phyloP scores from a whole-genome alignment of 2,113 vertebrate species.

The Dipodomys merriami region DNA sequence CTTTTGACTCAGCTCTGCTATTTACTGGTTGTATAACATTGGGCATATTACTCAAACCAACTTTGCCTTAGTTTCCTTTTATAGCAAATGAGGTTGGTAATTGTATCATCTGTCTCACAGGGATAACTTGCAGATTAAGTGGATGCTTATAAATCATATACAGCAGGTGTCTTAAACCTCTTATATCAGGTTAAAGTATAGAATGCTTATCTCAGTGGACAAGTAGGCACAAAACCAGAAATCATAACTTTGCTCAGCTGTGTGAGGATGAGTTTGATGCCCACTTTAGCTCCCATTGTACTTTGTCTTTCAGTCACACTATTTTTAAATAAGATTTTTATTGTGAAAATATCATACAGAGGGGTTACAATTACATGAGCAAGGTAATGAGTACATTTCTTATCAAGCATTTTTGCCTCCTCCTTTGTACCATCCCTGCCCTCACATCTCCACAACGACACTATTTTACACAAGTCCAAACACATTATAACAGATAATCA shows the following conservation, averaged over 20 bases:
- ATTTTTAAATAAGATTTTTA: too few relatives aligned
- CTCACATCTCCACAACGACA: too few relatives aligned
- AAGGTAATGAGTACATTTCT: too few relatives aligned
- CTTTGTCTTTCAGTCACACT: not conserved
- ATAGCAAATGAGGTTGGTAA: not conserved
- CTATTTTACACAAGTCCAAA: not conserved
- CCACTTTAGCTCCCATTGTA: not conserved
- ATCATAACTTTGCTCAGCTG: not conserved
- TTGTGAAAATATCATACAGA: too few relatives aligned
- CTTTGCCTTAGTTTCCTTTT: not conserved
- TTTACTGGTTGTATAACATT: not conserved
- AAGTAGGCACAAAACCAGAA: not conserved
- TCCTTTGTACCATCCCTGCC: too few relatives aligned
- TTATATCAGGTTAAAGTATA: not conserved
- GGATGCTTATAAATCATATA: not conserved
- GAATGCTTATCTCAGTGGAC: not conserved
- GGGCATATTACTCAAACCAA: not conserved
- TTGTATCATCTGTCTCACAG: not conserved
- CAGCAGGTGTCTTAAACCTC: not conserved
- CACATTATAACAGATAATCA: not conserved
- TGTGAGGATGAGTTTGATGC: rapidly evolving
- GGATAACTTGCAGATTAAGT: not conserved
- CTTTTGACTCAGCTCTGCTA: not conserved
- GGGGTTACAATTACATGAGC: too few relatives aligned
- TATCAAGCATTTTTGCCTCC: too few relatives aligned